A percentile compares a stretch with the other conserved stretches of the same genome.
Evolutionary conservation across 2,113 vertebrate species (phyloP).

Genomic region (Rhizomys pruinosus): DNA sequence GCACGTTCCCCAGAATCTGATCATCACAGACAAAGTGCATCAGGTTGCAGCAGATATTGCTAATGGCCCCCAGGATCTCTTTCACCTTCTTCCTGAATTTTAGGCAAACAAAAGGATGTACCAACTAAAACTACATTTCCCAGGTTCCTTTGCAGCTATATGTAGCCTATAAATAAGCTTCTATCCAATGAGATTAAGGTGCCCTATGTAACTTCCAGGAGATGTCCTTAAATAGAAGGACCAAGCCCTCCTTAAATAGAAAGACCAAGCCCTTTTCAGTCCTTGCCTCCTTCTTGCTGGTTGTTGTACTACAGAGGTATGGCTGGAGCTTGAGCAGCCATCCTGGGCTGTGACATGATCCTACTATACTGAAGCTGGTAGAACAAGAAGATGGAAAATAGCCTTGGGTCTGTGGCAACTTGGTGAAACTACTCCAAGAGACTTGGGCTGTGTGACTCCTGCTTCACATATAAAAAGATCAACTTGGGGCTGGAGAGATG

Average conservation of each 20-base stretch:
- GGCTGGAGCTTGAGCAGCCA: neutral
- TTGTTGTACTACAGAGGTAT: neutral
- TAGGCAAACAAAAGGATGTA: neutral
- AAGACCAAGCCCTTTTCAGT: neutral
- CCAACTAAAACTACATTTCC: slow-evolving; percentile 24
- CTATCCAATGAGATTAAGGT: neutral
- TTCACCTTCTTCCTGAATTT: slow-evolving; percentile 10
- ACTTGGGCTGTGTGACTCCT: neutral
- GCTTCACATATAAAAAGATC: neutral
- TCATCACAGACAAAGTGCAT: slow-evolving; percentile 17
- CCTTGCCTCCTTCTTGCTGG: neutral
- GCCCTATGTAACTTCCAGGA: neutral
- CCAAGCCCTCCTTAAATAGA: neutral
- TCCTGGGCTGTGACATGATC: neutral
- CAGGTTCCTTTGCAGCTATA: neutral
- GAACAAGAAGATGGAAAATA: neutral
- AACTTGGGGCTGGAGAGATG: too few relatives aligned
- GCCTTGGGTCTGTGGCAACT: neutral
- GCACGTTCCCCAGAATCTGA: slow-evolving; percentile 6
- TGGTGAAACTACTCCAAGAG: slow-evolving; percentile 6
- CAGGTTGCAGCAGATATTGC: neutral
- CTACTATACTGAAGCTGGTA: neutral
- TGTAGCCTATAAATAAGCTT: neutral
- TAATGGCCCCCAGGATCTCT: neutral
- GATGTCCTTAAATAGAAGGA: neutral